These are phyloP conservation scores for Wasmannia auropunctata DNA, from an alignment of 1,140 invertebrate genomes.

Conservation along the genomic window DNA sequence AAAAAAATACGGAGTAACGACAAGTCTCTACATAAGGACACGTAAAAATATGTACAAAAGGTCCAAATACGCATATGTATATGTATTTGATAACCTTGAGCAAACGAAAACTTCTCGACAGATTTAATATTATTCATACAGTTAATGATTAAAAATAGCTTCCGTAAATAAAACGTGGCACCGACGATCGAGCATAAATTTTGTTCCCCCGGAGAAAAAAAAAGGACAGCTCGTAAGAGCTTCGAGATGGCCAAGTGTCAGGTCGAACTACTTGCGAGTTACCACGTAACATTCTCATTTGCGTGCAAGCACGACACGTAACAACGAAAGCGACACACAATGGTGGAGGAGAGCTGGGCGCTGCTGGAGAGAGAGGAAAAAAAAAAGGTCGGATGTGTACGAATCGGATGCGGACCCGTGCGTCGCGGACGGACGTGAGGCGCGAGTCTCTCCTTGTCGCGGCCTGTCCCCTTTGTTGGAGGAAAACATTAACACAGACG, in stretches of 20 bases:
- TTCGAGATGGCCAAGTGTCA: background rate
- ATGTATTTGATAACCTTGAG: background rate
- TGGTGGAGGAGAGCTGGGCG: background rate
- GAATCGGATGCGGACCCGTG: background rate
- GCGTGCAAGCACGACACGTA: background rate
- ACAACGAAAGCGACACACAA: conserved; percentile 16
- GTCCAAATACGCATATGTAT: background rate
- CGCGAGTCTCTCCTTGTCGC: background rate
- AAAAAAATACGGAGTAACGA: too few relatives aligned
- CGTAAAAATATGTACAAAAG: background rate
- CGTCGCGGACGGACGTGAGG: background rate
- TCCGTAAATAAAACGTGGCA: background rate
- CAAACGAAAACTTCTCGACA: background rate
- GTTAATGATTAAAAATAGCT: background rate
- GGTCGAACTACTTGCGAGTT: background rate
- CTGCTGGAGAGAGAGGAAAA: background rate
- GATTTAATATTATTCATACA: background rate
- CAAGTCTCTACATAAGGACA: background rate
- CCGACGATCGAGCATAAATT: background rate
- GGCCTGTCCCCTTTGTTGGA: conserved; percentile 13
- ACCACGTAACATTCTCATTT: background rate
- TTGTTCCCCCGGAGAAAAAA: background rate
- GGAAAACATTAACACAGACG: conserved; percentile 23
- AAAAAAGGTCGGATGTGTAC: background rate
- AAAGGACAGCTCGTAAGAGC: too few relatives aligned